Conservation (phyloP, 1,140 invertebrate species). For the Aricia agestis region DNA sequence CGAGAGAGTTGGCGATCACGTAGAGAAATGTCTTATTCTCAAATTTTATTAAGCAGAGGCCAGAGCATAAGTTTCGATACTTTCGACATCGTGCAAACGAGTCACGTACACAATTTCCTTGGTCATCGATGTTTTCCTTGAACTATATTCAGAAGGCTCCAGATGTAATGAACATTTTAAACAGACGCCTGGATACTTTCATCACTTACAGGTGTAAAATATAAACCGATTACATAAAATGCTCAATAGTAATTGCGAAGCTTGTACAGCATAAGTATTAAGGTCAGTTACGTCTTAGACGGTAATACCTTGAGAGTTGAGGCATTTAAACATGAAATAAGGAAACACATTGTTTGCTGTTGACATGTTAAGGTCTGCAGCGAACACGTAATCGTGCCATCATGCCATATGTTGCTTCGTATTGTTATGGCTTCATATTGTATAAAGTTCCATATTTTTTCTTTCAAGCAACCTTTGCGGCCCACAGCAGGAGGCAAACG, state of each 20-base stretch:
- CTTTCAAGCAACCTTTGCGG: no score
- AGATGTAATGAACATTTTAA: not conserved
- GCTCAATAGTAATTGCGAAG: slow-evolving; percentile 5
- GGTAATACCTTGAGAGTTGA: not conserved
- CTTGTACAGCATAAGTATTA: not conserved
- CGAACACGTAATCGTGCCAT: not conserved
- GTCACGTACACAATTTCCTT: no score
- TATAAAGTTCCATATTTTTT: no score
- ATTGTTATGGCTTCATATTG: no score
- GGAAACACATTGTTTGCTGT: not conserved
- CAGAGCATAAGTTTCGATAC: no score
- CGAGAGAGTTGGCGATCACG: no score
- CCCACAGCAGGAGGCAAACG: no score
- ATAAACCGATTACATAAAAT: slow-evolving; percentile 1
- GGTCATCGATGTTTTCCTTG: not conserved
- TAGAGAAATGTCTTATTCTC: no score
- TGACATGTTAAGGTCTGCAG: not conserved
- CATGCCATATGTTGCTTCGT: no score
- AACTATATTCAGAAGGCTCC: not conserved
- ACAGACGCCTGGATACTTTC: not conserved
- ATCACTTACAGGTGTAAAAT: not conserved
- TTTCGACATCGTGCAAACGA: no score
- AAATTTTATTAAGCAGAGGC: no score
- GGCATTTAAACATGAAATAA: not conserved
- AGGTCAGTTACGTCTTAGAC: not conserved